Evolutionary conservation across 1,140 invertebrate species (phyloP).

Genomic region (Zaprionus ornatus): DNA sequence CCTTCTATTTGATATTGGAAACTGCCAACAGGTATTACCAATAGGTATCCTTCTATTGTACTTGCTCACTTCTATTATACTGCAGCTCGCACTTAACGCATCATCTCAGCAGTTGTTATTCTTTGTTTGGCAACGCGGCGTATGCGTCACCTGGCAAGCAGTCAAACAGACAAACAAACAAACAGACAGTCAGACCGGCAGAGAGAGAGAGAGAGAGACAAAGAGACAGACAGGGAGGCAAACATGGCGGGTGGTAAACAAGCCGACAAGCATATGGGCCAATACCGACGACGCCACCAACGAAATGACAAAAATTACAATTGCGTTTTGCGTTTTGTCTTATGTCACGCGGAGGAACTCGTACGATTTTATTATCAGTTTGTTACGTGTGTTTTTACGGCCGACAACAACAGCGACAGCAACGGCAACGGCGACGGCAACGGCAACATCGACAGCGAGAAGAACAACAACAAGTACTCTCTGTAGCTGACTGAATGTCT

Average conservation of each 20-base stretch:
- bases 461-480: background rate
- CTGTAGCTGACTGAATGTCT: background rate
- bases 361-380: slow-evolving; percentile 77
- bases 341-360: slow-evolving; percentile 71
- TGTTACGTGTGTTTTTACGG: slow-evolving; percentile 80
- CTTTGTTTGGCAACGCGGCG: slow-evolving; percentile 48
- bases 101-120: slow-evolving; percentile 2
- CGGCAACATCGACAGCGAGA: slow-evolving; percentile 4
- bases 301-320: slow-evolving; percentile 69
- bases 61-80: slow-evolving; percentile 7
- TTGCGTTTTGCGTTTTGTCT: slow-evolving; percentile 68
- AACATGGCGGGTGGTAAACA: slow-evolving; percentile 23
- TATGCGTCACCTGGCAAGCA: slow-evolving; percentile 53
- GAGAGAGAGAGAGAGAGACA: slow-evolving; percentile 1
- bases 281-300: slow-evolving; percentile 33
- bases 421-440: slow-evolving; percentile 1
- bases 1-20: background rate
- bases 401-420: slow-evolving; percentile 49
- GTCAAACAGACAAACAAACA: slow-evolving; percentile 35
- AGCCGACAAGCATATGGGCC: slow-evolving; percentile 36
- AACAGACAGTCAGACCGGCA: background rate
- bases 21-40: background rate
- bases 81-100: background rate
- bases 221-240: background rate
- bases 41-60: background rate